A percentile compares a stretch with the other conserved stretches of the same genome.
These are phyloP conservation scores for Coenonympha arcania DNA, from an alignment of 2,888 invertebrate species.

Conservation along the genomic window DNA sequence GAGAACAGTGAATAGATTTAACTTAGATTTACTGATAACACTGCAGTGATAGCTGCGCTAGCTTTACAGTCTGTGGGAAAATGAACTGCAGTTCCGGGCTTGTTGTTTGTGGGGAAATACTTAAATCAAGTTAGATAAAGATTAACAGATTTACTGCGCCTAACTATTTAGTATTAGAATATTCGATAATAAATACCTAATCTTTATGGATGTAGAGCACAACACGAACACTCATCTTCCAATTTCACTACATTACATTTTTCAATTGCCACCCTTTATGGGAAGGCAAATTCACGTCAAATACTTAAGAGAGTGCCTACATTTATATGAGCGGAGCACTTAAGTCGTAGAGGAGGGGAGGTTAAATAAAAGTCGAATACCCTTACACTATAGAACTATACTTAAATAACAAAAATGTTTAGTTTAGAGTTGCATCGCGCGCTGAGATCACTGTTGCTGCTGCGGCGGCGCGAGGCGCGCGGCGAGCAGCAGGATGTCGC, in stretches of 20 bases:
- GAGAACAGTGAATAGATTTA: slow-evolving; percentile 24
- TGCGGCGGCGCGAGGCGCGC: slow-evolving; percentile 80
- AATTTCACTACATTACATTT: no score
- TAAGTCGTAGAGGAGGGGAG: not conserved
- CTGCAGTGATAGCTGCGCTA: slow-evolving; percentile 16
- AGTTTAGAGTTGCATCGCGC: slow-evolving; percentile 32
- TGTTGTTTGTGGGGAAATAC: not conserved
- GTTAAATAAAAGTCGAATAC: slow-evolving; percentile 46
- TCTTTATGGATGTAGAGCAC: no score
- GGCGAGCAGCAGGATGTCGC: slow-evolving; percentile 93
- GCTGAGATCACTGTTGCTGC: slow-evolving; percentile 67
- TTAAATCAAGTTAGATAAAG: not conserved
- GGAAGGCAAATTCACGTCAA: no score
- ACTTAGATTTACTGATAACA: slow-evolving; percentile 23
- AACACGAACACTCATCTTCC: no score
- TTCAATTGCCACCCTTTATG: no score
- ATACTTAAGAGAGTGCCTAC: no score
- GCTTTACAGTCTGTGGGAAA: slow-evolving; percentile 14
- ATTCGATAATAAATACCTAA: no score
- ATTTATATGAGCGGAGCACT: no score
- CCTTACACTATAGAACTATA: slow-evolving; percentile 63
- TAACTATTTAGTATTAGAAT: no score
- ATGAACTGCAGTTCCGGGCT: not conserved
- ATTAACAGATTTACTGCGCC: no score
- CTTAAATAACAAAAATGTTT: slow-evolving; percentile 53